Conservation (phyloP, 2,888 invertebrate species). For the Sminthurinus aureus region DNA sequence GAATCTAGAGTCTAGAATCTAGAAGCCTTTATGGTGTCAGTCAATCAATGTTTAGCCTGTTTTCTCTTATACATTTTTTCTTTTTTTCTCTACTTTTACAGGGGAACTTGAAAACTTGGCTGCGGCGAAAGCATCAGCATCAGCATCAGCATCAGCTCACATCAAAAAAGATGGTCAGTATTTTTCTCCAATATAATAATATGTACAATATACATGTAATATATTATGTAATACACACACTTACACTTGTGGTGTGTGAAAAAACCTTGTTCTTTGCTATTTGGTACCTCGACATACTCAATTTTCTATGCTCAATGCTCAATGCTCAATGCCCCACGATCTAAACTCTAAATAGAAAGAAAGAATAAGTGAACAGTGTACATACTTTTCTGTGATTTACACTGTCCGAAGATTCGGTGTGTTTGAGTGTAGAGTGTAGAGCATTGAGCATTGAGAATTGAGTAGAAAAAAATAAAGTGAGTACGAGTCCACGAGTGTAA, state of each 20-base stretch:
- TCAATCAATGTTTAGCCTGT: slow-evolving; percentile 41
- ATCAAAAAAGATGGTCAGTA: slow-evolving; percentile 45
- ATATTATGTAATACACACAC: not conserved
- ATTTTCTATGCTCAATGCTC: too few species aligned
- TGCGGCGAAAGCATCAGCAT: slow-evolving; percentile 45
- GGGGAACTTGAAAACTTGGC: slow-evolving; percentile 59
- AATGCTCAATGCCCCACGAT: too few species aligned
- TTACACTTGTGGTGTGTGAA: not conserved
- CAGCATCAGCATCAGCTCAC: slow-evolving; percentile 43
- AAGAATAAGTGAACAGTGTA: not conserved
- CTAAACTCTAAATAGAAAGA: not conserved
- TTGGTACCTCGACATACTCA: too few species aligned
- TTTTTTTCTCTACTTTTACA: slow-evolving; percentile 43
- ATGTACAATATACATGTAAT: not conserved
- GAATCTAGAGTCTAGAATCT: too few species aligned
- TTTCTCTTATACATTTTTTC: slow-evolving; percentile 14
- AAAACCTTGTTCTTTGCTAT: not conserved
- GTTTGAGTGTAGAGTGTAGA: too few species aligned
- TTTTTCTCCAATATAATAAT: not conserved
- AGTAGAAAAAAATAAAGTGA: not conserved
- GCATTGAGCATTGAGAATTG: too few species aligned
- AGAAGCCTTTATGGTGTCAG: slow-evolving; percentile 40
- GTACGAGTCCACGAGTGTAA: not conserved
- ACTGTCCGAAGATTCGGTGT: not conserved
- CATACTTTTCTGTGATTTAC: slow-evolving; percentile 20